These are phyloP conservation scores for Chionodraco myersi DNA, from an alignment of 2,113 vertebrate species.

Conservation along the genomic window DNA sequence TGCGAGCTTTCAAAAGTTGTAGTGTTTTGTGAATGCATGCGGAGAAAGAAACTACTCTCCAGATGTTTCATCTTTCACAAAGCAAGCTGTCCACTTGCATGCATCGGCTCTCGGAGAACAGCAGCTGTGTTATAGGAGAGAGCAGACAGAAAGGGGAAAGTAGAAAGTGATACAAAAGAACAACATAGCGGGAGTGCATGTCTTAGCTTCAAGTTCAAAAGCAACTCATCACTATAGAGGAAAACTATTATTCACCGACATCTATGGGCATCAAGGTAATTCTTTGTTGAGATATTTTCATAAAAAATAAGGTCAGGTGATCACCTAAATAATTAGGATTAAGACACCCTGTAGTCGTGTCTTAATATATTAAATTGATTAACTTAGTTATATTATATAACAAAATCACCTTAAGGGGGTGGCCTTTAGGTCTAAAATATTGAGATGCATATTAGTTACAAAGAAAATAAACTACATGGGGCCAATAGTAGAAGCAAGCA, in stretches of 20 bases:
- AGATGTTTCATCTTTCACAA: constrained; percentile 20
- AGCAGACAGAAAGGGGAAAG: background rate
- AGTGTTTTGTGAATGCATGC: constrained; percentile 26
- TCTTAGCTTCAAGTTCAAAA: constrained; percentile 4
- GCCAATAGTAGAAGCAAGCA: background rate
- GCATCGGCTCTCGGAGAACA: constrained; percentile 13
- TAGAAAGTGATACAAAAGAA: constrained; percentile 15
- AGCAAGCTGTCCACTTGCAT: constrained; percentile 28
- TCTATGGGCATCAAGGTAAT: background rate
- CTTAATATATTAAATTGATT: no score
- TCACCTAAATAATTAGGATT: no score
- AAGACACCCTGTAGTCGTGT: no score
- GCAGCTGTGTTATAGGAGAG: constrained; percentile 23
- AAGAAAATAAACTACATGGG: background rate
- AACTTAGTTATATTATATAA: no score
- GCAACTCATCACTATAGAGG: background rate
- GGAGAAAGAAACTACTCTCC: constrained; percentile 20
- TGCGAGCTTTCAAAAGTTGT: constrained; percentile 28
- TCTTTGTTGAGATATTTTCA: no score
- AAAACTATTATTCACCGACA: background rate
- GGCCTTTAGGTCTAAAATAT: background rate
- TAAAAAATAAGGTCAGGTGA: no score
- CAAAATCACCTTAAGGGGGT: no score
- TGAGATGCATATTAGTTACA: background rate
- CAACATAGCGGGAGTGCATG: background rate